These are phyloP conservation scores for Patella caerulea DNA, from an alignment of 2,888 invertebrate genomes.

Conservation along the genomic window DNA sequence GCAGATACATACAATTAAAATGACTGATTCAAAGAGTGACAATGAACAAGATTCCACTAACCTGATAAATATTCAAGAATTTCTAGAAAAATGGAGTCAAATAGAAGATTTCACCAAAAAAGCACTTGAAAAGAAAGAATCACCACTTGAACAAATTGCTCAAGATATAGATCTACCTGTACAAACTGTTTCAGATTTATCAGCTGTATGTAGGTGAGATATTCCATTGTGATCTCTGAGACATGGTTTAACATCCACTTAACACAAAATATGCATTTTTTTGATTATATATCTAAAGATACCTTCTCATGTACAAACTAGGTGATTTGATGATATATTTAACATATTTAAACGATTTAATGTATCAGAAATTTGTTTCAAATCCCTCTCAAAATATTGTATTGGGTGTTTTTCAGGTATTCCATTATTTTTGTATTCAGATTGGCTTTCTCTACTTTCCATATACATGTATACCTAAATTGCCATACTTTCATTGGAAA, in stretches of 20 bases:
- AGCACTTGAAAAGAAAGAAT: conserved; percentile 1
- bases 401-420: neutral
- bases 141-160: conserved; percentile 32
- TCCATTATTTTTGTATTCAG: neutral
- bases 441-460: too few species aligned
- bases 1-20: too few species aligned
- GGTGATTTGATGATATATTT: too few species aligned
- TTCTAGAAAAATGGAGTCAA: conserved; percentile 41
- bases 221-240: conserved; percentile 1
- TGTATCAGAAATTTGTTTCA: too few species aligned
- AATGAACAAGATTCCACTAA: conserved; percentile 16
- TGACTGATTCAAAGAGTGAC: too few species aligned
- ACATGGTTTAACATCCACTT: neutral
- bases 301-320: too few species aligned
- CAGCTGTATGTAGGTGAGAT: conserved; percentile 50
- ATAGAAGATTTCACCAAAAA: conserved; percentile 20
- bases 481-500: too few species aligned
- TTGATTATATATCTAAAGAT: neutral
- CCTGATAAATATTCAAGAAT: conserved; percentile 40
- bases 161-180: conserved; percentile 38
- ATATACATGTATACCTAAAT: too few species aligned
- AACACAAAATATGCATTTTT: neutral
- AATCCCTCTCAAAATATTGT: neutral
- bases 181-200: conserved; percentile 50
- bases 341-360: too few species aligned